A percentile compares a stretch with the other conserved stretches of the same genome.
These are phyloP conservation scores for Abramis brama DNA, from an alignment of 2,113 vertebrate species.

Conservation along the genomic window DNA sequence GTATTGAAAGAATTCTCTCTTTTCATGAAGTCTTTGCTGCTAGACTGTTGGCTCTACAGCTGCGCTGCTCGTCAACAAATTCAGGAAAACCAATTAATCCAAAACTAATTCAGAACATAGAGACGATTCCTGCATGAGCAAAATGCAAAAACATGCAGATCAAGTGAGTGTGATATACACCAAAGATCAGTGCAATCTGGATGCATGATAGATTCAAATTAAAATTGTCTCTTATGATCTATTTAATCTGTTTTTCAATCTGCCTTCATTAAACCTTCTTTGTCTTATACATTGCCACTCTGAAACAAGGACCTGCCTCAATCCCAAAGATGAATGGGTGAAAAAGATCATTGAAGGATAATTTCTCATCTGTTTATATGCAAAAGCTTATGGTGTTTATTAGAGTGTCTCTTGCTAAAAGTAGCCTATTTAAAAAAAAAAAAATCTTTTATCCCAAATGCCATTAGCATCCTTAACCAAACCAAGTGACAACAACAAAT, in stretches of 20 bases:
- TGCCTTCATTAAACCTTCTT: not conserved
- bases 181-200: not conserved
- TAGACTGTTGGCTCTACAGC: too few relatives aligned
- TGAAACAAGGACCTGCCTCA: slow-evolving; percentile 34
- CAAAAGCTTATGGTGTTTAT: not conserved
- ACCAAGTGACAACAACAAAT: too few relatives aligned
- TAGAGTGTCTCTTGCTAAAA: too few relatives aligned
- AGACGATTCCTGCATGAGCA: not conserved
- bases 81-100: not conserved
- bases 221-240: too few relatives aligned
- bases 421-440: too few relatives aligned
- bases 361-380: not conserved
- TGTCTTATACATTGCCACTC: slow-evolving; percentile 20
- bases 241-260: too few relatives aligned
- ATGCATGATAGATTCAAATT: not conserved
- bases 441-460: too few relatives aligned
- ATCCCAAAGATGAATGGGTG: slow-evolving; percentile 29
- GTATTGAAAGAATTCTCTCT: not conserved
- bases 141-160: slow-evolving; percentile 10
- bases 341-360: not conserved
- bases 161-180: slow-evolving; percentile 38
- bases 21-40: not conserved
- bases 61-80: too few relatives aligned
- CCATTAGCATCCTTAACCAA: not conserved
- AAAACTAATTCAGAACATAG: not conserved